Conservation (phyloP, 2,113 vertebrate species). For the Arothron firmamentum region DNA sequence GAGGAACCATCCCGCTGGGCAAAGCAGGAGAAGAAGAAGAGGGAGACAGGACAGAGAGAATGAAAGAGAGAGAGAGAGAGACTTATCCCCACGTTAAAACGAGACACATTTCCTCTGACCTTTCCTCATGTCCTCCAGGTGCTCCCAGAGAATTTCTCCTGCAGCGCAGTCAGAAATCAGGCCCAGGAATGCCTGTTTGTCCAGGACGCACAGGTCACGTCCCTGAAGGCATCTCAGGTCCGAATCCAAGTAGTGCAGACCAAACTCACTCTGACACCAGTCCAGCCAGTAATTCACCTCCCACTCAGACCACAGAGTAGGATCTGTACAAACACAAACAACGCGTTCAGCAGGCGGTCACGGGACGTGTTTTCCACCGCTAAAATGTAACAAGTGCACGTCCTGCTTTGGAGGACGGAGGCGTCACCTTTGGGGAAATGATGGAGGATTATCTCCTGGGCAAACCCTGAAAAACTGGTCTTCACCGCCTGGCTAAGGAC, state of each 20-base stretch:
- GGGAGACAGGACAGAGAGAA: too few relatives aligned
- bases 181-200: constrained; percentile 60
- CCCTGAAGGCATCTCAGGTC: constrained; percentile 61
- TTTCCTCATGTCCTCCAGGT: constrained; percentile 68
- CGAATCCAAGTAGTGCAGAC: constrained; percentile 51
- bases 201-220: constrained; percentile 57
- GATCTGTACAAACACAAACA: constrained; percentile 40
- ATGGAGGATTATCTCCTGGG: constrained; percentile 54
- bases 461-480: constrained; percentile 68
- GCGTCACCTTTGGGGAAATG: constrained; percentile 59
- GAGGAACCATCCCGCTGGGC: too few relatives aligned
- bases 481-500: constrained; percentile 63
- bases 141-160: constrained; percentile 74
- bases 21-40: too few relatives aligned
- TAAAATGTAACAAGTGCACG: too few relatives aligned
- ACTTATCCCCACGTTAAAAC: too few relatives aligned
- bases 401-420: neutral
- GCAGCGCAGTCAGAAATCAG: constrained; percentile 60
- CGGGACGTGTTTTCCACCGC: too few relatives aligned
- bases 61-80: too few relatives aligned
- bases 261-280: constrained; percentile 72
- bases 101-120: constrained; percentile 31
- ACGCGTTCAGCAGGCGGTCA: neutral
- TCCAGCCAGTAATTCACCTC: constrained; percentile 73
- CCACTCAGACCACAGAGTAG: constrained; percentile 65